phyloP scores from a whole-genome alignment of 2,888 invertebrate species.

The Tenthredo mesomela region DNA sequence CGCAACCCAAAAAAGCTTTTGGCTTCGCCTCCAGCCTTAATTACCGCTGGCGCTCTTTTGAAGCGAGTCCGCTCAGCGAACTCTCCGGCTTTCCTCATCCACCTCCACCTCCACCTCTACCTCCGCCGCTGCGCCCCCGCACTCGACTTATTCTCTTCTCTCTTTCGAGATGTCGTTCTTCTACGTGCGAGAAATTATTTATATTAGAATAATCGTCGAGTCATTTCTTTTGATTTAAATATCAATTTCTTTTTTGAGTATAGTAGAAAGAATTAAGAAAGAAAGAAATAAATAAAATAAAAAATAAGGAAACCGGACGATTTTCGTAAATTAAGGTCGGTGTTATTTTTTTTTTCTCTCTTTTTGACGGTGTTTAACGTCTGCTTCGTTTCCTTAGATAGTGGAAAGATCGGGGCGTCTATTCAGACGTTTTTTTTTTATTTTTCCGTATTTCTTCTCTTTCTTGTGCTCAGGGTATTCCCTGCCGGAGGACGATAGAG shows the following conservation, averaged over 20 bases:
- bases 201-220: not conserved
- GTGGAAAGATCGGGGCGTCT: not conserved
- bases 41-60: slow-evolving; percentile 69
- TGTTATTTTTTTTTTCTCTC: not conserved
- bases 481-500: slow-evolving; percentile 26
- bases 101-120: slow-evolving; percentile 30
- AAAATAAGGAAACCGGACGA: not conserved
- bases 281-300: not conserved
- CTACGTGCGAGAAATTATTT: not conserved
- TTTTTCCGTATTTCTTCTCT: not conserved
- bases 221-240: not conserved
- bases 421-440: not conserved
- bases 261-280: not conserved
- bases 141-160: not conserved
- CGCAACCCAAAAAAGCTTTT: slow-evolving; percentile 66
- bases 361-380: not conserved
- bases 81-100: slow-evolving; percentile 56
- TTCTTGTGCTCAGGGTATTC: not conserved
- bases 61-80: slow-evolving; percentile 57
- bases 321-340: not conserved
- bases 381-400: not conserved
- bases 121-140: not conserved
- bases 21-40: slow-evolving; percentile 69
- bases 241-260: not conserved
- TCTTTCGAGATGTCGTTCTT: not conserved